phyloP scores from a whole-genome alignment of 1,140 invertebrate species.

The Solenopsis fugax region DNA sequence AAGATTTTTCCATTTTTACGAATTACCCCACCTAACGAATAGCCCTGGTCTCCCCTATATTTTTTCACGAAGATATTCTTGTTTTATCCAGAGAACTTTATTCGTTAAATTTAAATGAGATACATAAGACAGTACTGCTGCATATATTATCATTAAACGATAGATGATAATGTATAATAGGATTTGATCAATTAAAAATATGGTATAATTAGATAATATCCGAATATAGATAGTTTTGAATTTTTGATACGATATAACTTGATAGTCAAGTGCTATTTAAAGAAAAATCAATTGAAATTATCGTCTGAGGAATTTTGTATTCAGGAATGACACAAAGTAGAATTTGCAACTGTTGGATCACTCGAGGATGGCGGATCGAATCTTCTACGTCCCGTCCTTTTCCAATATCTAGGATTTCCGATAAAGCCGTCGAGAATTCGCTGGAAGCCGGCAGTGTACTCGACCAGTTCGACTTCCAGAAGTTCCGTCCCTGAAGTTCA shows the following conservation, averaged over 20 bases:
- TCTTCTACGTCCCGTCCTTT: slow-evolving; percentile 63
- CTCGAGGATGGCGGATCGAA: slow-evolving; percentile 35
- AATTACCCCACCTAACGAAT: no score
- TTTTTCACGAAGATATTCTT: background rate
- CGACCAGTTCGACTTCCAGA: slow-evolving; percentile 70
- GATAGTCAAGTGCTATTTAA: slow-evolving; percentile 18
- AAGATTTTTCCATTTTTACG: no score
- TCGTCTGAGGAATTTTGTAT: slow-evolving; percentile 64
- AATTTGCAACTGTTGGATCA: slow-evolving; percentile 15
- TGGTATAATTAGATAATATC: background rate
- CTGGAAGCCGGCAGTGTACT: slow-evolving; percentile 70
- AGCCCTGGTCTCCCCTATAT: no score
- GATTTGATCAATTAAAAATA: background rate
- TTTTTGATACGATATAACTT: slow-evolving; percentile 45
- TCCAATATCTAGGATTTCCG: slow-evolving; percentile 68
- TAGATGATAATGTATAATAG: background rate
- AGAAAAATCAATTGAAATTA: slow-evolving; percentile 68
- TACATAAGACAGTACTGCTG: background rate
- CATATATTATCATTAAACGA: background rate
- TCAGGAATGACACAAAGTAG: slow-evolving; percentile 30
- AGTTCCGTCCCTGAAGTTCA: slow-evolving; percentile 75
- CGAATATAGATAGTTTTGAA: background rate
- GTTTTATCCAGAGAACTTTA: background rate
- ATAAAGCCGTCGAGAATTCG: slow-evolving; percentile 74
- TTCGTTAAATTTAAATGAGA: background rate